Evolutionary conservation across 2,797 vertebrate species (phyloP), one percentile per base, ranked within the genome.

Genomic region (Sebastes minor): DNA sequence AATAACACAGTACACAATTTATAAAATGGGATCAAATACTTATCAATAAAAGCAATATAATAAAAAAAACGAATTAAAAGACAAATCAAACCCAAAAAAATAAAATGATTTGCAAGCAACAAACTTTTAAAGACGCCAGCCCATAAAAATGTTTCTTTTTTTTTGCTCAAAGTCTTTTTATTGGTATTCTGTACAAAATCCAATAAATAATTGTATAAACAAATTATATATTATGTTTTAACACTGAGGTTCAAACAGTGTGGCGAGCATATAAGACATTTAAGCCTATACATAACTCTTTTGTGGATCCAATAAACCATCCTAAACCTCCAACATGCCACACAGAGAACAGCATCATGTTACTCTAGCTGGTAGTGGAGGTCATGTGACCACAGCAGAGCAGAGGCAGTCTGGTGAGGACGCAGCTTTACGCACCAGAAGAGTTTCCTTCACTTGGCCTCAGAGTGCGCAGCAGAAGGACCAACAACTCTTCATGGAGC

Each of bases 341-440:
- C 46, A 25, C 12, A 62, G 23, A 28, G 5, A 38, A 35, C 8
- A 46, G 22, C 2, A 71, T 6, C 33, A 57, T 16, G 7, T 46
- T 8, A 6, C 46, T 33, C 42, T 62, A 65, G 14, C 46, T 22
- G 22, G 23, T 38, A 38, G 35, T 61, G 60, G 78, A 20, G 55
- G 79, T 86, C 81, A 89, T 67, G 92, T 95, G 93, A 93, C 71
- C 87, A 42, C 27, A 69, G 76, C 55, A 42, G 78, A 61, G 62
- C 55, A 42, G 78, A 61, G 60, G 27, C 57, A 42, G 83, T 57
- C 76, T 76, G 68, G 11, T 32, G 61, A 71, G 68, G 73, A 64
- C 22, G 8, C 42, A 65, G 65, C 33, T 22, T 16, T 52, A 66
- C 46, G 57, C 46, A 27, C 27, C 30, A 27, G 18, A 25, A 74